Evolutionary conservation across 2,888 invertebrate genomes (phyloP), one percentile per base, ranked within the genome.

Genomic region (Bellardia bayeri): DNA sequence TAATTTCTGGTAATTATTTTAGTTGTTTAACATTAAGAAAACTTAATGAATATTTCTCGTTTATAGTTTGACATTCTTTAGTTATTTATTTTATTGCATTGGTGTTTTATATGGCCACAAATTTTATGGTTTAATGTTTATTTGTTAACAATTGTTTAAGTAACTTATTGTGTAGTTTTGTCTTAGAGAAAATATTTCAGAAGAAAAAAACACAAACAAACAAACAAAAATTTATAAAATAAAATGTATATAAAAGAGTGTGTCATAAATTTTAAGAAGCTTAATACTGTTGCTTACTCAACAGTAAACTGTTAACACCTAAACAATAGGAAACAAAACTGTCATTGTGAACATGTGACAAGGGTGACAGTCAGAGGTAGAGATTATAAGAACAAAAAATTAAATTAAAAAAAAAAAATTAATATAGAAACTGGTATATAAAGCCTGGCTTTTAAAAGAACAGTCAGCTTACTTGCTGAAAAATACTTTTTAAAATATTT

Each of bases 211-310:
- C 5, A 30, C 11, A 61, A 14, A n/a, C 13, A 33, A 33, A 64
- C n/a, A 3, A 16, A 13, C 37, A 63, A n/a, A 63, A 40, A 37
- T 11, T 16, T n/a, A 37, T 2, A 45, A 63, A 42, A 76, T 45
- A 23, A 58, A 69, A 23, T 40, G 14, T 13, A 33, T 51, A 16
- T 30, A 56, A 71, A 69, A 54, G 51, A 76, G n/a, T 71, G 82
- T 75, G 82, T 85, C 74, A 88, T 88, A 86, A 89, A 89, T 87
- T 88, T 87, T 87, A 89, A 88, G 89, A 78, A 87, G 89, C 88
- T 89, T 88, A 89, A 83, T 85, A 87, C 87, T 84, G 85, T 86
- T 89, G 88, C 87, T 87, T 87, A 82, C 85, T 87, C 87, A 87
- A 87, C 87, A 82, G 85, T 82, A 71, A 87, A 87, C 82, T 87